Conservation (phyloP, 2,797 vertebrate species). For the Chromobotia macracanthus region DNA sequence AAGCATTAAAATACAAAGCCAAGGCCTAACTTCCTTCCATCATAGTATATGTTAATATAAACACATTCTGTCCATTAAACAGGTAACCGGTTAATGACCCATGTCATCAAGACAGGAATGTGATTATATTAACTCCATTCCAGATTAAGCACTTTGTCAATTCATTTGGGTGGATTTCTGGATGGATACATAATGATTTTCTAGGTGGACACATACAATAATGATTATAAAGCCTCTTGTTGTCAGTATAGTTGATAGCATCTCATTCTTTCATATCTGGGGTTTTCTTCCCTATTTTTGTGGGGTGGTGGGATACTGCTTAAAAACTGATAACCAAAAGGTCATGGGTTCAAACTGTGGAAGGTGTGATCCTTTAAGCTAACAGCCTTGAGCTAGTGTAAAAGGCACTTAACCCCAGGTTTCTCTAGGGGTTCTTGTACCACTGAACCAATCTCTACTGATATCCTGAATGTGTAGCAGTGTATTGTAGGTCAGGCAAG, state of each 20-base stretch:
- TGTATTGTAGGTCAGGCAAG: not conserved
- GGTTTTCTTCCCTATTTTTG: not conserved
- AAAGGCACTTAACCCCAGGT: not conserved
- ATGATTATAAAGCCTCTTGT: not conserved
- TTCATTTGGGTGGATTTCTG: not conserved
- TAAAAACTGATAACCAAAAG: not conserved
- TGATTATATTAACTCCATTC: conserved; percentile 37
- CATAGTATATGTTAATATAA: not conserved
- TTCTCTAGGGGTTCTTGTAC: not conserved
- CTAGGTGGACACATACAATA: no score
- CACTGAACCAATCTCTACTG: not conserved
- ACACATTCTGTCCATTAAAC: conserved; percentile 45
- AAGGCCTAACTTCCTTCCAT: not conserved
- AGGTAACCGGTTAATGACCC: conserved; percentile 52
- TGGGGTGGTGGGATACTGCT: not conserved
- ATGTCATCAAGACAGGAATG: conserved; percentile 26
- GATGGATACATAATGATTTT: not conserved
- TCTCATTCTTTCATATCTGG: no score
- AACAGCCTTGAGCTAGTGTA: not conserved
- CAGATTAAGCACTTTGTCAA: conserved; percentile 36
- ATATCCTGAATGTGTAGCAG: not conserved
- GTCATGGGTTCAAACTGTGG: not conserved
- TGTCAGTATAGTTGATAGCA: no score
- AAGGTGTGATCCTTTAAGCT: not conserved
- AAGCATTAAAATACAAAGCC: not conserved